Conservation (phyloP, 2,797 vertebrate species). For the Austrolebias charrua region DNA sequence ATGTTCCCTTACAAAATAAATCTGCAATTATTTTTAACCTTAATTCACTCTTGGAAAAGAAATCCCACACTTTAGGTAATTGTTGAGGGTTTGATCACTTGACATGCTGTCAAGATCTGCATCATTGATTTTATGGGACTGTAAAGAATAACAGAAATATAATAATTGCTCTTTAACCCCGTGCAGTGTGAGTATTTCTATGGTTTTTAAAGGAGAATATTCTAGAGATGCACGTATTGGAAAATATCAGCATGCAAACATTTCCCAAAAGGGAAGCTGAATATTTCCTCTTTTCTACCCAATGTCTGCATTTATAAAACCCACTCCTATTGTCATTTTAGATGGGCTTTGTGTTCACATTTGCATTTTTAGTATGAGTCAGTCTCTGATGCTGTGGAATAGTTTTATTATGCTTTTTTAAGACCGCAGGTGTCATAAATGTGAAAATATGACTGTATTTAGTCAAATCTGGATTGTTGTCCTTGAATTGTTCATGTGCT, state of each 20-base stretch:
- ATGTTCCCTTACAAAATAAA: no score
- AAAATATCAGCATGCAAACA: conserved; percentile 33
- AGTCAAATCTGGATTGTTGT: not conserved
- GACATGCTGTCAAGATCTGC: not conserved
- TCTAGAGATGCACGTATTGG: not conserved
- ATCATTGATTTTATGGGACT: not conserved
- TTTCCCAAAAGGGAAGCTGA: conserved; percentile 29
- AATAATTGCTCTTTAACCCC: not conserved
- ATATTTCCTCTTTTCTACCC: conserved; percentile 46
- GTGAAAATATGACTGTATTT: not conserved
- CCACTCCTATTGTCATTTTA: conserved; percentile 12
- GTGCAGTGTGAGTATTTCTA: not conserved
- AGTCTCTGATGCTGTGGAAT: not conserved
- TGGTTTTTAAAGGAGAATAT: not conserved
- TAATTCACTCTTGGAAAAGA: no score
- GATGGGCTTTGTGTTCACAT: not conserved
- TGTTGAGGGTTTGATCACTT: not conserved
- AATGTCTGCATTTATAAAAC: not conserved
- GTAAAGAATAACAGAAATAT: not conserved
- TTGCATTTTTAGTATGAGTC: not conserved
- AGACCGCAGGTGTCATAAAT: not conserved
- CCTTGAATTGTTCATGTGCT: not conserved
- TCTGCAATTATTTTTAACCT: no score
- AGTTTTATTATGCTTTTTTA: not conserved
- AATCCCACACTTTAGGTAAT: no score